phyloP scores from a whole-genome alignment of 2,888 invertebrate genomes.

The Hesperia comma region DNA sequence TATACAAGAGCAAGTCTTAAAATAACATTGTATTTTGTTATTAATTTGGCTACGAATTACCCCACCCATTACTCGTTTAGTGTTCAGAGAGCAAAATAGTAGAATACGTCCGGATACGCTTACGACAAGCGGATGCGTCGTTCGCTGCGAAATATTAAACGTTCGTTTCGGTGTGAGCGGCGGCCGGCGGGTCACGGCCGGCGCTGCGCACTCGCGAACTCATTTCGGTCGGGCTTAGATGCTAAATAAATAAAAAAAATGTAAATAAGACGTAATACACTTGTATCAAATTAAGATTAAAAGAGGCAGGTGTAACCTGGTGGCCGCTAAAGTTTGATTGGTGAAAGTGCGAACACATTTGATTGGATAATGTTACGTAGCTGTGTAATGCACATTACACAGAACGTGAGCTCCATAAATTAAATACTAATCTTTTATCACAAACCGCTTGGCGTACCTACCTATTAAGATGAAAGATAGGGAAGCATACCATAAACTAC shows the following conservation, averaged over 20 bases:
- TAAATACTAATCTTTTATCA: too few species aligned
- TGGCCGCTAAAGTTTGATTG: too few species aligned
- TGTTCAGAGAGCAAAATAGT: background rate
- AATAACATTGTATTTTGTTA: too few species aligned
- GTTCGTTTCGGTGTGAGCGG: conserved; percentile 1
- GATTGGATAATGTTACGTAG: too few species aligned
- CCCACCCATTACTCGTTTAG: background rate
- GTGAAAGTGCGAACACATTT: too few species aligned
- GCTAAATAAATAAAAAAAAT: background rate
- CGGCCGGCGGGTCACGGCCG: background rate
- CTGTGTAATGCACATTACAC: too few species aligned
- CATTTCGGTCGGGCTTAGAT: background rate
- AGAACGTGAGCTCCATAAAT: too few species aligned
- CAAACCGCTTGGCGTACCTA: too few species aligned
- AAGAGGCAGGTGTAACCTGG: background rate
- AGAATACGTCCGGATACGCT: background rate
- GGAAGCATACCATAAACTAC: too few species aligned
- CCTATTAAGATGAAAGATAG: too few species aligned
- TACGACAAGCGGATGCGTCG: background rate
- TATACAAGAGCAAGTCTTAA: too few species aligned
- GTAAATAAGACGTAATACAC: background rate
- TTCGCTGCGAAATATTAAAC: background rate
- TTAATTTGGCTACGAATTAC: background rate
- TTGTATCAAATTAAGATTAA: background rate
- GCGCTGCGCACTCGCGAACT: background rate